These are phyloP conservation scores for Telenomus remus DNA, from an alignment of 1,140 invertebrate species.

Conservation along the genomic window DNA sequence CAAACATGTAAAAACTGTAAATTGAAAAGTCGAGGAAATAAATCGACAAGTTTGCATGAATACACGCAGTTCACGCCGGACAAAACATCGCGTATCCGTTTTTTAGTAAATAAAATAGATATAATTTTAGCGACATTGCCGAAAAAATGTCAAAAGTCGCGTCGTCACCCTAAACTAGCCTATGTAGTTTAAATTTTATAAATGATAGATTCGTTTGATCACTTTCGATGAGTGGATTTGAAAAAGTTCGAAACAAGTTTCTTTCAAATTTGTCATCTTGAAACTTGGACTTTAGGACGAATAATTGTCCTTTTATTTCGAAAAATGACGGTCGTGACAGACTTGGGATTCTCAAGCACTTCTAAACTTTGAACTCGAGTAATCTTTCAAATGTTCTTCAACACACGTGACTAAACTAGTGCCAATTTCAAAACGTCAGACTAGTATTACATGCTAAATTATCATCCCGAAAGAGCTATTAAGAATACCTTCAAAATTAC, in stretches of 20 bases:
- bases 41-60: too few species aligned
- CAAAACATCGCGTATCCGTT: too few species aligned
- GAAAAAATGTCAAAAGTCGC: too few species aligned
- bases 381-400: conserved; percentile 48
- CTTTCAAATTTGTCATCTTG: conserved; percentile 39
- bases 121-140: too few species aligned
- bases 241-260: conserved; percentile 22
- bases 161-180: too few species aligned
- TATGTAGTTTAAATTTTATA: too few species aligned
- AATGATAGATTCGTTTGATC: too few species aligned
- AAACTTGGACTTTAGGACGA: conserved; percentile 49
- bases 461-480: background rate
- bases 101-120: too few species aligned
- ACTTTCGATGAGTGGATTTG: too few species aligned
- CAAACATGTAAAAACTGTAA: too few species aligned
- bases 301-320: conserved; percentile 37
- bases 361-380: conserved; percentile 50
- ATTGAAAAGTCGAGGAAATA: too few species aligned
- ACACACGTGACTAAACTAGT: conserved; percentile 43
- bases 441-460: conserved; percentile 16
- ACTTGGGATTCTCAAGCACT: conserved; percentile 57
- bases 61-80: too few species aligned
- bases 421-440: conserved; percentile 28
- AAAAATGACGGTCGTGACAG: conserved; percentile 50
- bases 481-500: background rate